Evolutionary conservation across 1,140 invertebrate species (phyloP), one percentile per base, ranked within the genome.

Genomic region (Bombus cullumanus): DNA sequence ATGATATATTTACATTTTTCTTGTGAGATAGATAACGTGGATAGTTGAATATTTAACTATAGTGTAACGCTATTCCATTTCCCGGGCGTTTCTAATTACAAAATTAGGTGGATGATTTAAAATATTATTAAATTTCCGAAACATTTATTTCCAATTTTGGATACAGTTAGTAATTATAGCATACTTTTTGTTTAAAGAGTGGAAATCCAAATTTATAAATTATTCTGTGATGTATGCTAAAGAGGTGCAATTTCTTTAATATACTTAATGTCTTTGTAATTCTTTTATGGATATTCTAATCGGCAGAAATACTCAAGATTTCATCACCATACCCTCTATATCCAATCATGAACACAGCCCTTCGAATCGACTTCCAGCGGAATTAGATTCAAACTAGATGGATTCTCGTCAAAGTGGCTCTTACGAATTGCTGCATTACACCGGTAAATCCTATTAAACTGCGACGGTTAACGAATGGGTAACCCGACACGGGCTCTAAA

Each of bases 391-490:
- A 37, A 80, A 85, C 39, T 57, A 39, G 76, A 62, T 80, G 37
- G 57, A 85, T 62, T 53, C 57, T 37, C 83, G 10, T 80, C 83
- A 64, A 80, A 85, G 57, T 39, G 83, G 68, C 53, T 80, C 28
- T 43, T 62, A 80, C 53, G 12, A 69, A 6, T 72, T n/a, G 66
- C 66, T 47, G 77, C 41, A 25, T 85, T 62, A 84, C 76, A 72
- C 47, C 31, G 77, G 68, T 73, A 85, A 85, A 85, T 85, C 77
- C 76, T 85, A 80, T 80, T 85, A 80, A 85, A 85, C 66, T 64
- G 73, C 77, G 53, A 62, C 76, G 53, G 75, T 68, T 79, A 80
- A 80, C 83, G 83, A 85, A 85, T 73, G 39, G 77, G 77, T 72
- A 85, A 85, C 77, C 57, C 77, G 83, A 80, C 31, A 80, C 73